Evolutionary conservation across 2,888 invertebrate species (phyloP), one percentile per base, ranked within the genome.

Genomic region (Melikaiella ostensackeni): DNA sequence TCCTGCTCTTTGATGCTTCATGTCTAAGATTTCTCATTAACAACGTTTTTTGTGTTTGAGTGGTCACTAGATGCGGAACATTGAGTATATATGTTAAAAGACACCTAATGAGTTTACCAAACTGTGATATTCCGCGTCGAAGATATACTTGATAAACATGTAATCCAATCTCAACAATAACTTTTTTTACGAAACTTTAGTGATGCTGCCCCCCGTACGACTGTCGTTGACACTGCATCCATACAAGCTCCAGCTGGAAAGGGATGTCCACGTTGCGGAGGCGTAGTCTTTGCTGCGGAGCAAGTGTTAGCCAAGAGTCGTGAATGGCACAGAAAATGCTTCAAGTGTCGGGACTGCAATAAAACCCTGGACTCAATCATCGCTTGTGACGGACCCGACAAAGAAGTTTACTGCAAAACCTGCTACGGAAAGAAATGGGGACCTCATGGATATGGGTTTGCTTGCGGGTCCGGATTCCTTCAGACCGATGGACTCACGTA

Each of bases 381-480:
- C 88, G 98, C 98, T 85, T 98, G 98, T 89, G 98, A 98, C 90
- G 97, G 97, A 66, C 98, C 98, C 75, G 97, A 98, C 88, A 94
- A 94, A 81, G 97, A 98, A 86, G 96, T 99, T 81, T 99, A 97
- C 92, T 99, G 99, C 93, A 98, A 97, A 92, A 97, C 97, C 89
- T 99, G 99, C 92, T 98, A 99, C 92, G 98, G 98, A 88, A 98
- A 98, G 93, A 98, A 97, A 92, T 98, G 97, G 96, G 99, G 98
- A 87, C 98, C 98, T 75, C 98, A 98, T 92, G 98, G 98, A 80
- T 98, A 98, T 90, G 98, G 98, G 78, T 98, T 98, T 91, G 98
- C 98, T 83, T 97, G 97, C 90, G 98, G 98, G 80, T 98, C 98
- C 84, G 98, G 98, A 84, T 97, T 97, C 93, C 94, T 98, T 85